Evolutionary conservation across 2,113 vertebrate genomes (phyloP).

Genomic region (Spea multiplicata): DNA sequence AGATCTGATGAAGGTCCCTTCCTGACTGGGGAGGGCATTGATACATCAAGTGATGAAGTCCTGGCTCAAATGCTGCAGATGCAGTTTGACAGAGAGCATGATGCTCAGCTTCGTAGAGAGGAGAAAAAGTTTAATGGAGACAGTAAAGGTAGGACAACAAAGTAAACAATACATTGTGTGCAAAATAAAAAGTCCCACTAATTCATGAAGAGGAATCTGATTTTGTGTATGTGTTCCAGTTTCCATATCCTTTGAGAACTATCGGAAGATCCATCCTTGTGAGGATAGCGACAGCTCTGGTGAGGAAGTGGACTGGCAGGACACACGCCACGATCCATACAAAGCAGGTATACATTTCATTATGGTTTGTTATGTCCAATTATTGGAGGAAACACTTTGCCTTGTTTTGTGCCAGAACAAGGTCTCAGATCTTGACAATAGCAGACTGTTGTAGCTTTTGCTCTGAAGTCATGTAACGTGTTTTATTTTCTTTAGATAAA

Average conservation of each 20-base stretch:
- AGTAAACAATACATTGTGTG: neutral
- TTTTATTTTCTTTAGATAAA: conserved; percentile 70
- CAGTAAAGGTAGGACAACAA: conserved; percentile 82
- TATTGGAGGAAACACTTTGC: neutral
- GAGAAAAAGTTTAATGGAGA: conserved; percentile 96
- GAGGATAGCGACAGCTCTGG: conserved; percentile 94
- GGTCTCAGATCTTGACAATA: too few species aligned
- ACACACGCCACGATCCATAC: conserved; percentile 90
- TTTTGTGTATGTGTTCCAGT: conserved; percentile 62
- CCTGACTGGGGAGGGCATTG: conserved; percentile 66
- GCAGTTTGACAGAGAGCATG: conserved; percentile 95
- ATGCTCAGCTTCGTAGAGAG: conserved; percentile 87
- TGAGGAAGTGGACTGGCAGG: conserved; percentile 97
- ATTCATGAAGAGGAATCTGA: neutral
- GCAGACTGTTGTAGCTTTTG: too few species aligned
- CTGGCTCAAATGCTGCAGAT: conserved; percentile 96
- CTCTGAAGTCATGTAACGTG: neutral
- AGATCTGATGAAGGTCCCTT: conserved; percentile 72
- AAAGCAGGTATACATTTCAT: conserved; percentile 70
- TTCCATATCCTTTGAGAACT: conserved; percentile 98
- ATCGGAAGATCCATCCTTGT: conserved; percentile 89
- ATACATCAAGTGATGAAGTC: conserved; percentile 90
- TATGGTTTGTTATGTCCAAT: neutral
- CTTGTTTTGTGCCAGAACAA: too few species aligned
- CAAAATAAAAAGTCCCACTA: neutral